Evolutionary conservation across 2,113 vertebrate genomes (phyloP).

Genomic region (Erpornis zantholeuca): DNA sequence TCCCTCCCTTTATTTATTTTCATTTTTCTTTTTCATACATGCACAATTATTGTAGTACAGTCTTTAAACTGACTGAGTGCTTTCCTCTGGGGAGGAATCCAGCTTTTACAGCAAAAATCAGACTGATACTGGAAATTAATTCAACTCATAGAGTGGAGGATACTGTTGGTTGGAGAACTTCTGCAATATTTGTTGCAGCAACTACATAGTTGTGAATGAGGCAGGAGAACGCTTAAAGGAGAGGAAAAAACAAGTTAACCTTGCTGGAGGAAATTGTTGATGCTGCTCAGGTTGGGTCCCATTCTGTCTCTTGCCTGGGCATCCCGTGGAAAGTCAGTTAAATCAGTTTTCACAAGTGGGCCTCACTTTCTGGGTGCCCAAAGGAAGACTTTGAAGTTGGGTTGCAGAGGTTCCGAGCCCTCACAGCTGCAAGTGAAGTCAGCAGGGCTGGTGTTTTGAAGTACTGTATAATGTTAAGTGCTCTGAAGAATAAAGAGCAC

Average conservation of each 20-base stretch:
- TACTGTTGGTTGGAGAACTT: background rate
- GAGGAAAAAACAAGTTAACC: background rate
- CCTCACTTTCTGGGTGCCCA: background rate
- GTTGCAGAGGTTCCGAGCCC: background rate
- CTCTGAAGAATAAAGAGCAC: background rate
- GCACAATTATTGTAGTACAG: background rate
- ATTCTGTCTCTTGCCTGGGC: background rate
- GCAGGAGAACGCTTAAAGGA: background rate
- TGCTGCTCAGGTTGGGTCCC: background rate
- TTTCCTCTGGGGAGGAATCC: background rate
- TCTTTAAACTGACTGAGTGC: background rate
- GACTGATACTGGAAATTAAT: background rate
- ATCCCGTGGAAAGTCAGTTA: background rate
- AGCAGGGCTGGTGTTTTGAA: background rate
- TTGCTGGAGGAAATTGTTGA: background rate
- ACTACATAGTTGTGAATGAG: background rate
- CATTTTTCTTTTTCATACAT: background rate
- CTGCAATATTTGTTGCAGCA: background rate
- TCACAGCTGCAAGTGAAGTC: constrained; percentile 2
- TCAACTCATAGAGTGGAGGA: background rate
- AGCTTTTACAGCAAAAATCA: background rate
- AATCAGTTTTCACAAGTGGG: background rate
- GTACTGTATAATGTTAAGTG: background rate
- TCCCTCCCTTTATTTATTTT: background rate
- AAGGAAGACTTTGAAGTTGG: background rate